phyloP scores from a whole-genome alignment of 2,888 invertebrate species.

The Megamerina dolium region DNA sequence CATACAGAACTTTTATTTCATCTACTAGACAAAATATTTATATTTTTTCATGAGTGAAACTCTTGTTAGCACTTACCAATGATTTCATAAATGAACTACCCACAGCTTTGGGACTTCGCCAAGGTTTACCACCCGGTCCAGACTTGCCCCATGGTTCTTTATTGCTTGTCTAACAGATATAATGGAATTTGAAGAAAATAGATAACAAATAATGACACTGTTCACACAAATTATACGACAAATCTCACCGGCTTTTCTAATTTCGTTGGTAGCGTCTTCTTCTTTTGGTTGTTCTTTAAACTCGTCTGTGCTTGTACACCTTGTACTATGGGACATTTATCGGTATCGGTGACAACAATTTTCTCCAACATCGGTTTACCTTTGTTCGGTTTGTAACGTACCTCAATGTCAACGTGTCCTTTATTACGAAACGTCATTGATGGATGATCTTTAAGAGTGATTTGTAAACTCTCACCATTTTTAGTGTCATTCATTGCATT shows the following conservation, averaged over 20 bases:
- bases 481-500: slow-evolving; percentile 22
- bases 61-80: slow-evolving; percentile 62
- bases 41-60: too few relatives aligned
- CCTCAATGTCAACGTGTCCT: slow-evolving; percentile 61
- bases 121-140: slow-evolving; percentile 60
- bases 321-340: slow-evolving; percentile 28
- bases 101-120: slow-evolving; percentile 67
- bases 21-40: too few relatives aligned
- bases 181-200: slow-evolving; percentile 4
- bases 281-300: slow-evolving; percentile 18
- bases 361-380: slow-evolving; percentile 56
- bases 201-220: slow-evolving; percentile 19
- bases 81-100: slow-evolving; percentile 72
- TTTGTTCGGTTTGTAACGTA: slow-evolving; percentile 60
- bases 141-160: slow-evolving; percentile 45
- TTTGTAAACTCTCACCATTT: slow-evolving; percentile 42
- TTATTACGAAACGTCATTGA: slow-evolving; percentile 58
- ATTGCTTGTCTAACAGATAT: too few relatives aligned
- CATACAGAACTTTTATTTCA: too few relatives aligned
- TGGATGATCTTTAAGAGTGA: slow-evolving; percentile 56
- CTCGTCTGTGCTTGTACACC: slow-evolving; percentile 16
- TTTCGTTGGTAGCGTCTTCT: slow-evolving; percentile 32
- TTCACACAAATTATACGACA: slow-evolving; percentile 10
- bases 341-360: slow-evolving; percentile 41
- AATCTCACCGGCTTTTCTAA: slow-evolving; percentile 41